Evolutionary conservation across 2,888 invertebrate genomes (phyloP).

Genomic region (Carpatolechia fugitivella): DNA sequence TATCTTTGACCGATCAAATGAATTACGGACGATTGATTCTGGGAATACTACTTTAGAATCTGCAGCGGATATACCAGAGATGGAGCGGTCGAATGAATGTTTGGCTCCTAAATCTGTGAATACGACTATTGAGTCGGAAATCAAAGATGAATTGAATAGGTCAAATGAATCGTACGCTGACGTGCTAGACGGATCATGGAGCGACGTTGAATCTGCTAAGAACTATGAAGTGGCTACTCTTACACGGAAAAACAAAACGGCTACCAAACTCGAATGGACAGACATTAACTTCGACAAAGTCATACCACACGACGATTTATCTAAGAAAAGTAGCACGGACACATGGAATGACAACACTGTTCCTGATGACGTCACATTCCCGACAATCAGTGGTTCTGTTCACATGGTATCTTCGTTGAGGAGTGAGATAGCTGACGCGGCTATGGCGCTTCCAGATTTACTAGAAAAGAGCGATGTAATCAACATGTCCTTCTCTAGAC

Average conservation of each 20-base stretch:
- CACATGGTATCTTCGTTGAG: slow-evolving; percentile 85
- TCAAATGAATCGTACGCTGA: slow-evolving; percentile 75
- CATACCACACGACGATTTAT: slow-evolving; percentile 34
- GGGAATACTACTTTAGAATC: slow-evolving; percentile 39
- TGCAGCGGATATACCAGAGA: slow-evolving; percentile 29
- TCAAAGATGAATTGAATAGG: slow-evolving; percentile 56
- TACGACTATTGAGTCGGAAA: slow-evolving; percentile 58
- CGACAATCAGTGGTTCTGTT: slow-evolving; percentile 87
- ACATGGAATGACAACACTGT: slow-evolving; percentile 91
- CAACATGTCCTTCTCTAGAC: slow-evolving; percentile 45
- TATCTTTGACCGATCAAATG: slow-evolving; percentile 33
- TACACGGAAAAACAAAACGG: slow-evolving; percentile 36
- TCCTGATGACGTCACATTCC: slow-evolving; percentile 89
- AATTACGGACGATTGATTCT: slow-evolving; percentile 36
- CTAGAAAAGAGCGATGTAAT: slow-evolving; percentile 58
- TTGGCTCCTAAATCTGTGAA: slow-evolving; percentile 58
- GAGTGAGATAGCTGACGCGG: slow-evolving; percentile 75
- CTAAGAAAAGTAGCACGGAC: slow-evolving; percentile 64
- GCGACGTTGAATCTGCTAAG: slow-evolving; percentile 45
- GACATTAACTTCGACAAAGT: slow-evolving; percentile 45
- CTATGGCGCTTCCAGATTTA: slow-evolving; percentile 57
- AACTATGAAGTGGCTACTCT: slow-evolving; percentile 34
- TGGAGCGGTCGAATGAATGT: slow-evolving; percentile 67
- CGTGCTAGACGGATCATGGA: slow-evolving; percentile 63
- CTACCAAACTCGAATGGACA: slow-evolving; percentile 47